Evolutionary conservation across 2,797 vertebrate genomes (phyloP).

Genomic region (Apogon hyalosoma): DNA sequence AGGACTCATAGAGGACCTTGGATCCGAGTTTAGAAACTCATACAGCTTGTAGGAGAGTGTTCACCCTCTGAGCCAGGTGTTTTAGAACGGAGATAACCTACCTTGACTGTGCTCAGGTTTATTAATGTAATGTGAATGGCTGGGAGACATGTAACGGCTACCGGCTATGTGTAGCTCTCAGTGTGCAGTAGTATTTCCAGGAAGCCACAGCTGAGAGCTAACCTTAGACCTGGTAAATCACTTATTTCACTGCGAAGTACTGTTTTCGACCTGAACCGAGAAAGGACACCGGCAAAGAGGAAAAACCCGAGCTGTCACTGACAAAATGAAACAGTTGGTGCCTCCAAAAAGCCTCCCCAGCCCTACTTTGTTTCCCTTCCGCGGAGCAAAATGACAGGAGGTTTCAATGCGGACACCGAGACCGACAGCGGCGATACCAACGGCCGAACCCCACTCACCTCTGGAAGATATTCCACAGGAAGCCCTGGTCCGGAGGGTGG

Average conservation of each 20-base stretch:
- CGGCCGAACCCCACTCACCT: slow-evolving; percentile 76
- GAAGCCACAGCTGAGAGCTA: slow-evolving; percentile 36
- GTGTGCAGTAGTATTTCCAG: slow-evolving; percentile 31
- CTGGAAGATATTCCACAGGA: slow-evolving; percentile 89
- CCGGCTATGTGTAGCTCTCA: neutral
- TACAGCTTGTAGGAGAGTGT: neutral
- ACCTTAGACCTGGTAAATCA: slow-evolving; percentile 22
- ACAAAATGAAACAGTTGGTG: slow-evolving; percentile 1
- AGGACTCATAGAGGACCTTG: slow-evolving; percentile 71
- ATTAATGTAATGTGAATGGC: slow-evolving; percentile 1
- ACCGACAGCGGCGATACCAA: slow-evolving; percentile 3
- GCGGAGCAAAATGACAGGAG: slow-evolving; percentile 40
- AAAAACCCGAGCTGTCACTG: slow-evolving; percentile 18
- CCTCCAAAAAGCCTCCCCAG: slow-evolving; percentile 17
- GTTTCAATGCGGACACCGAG: slow-evolving; percentile 40
- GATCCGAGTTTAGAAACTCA: slow-evolving; percentile 38
- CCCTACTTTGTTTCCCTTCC: slow-evolving; percentile 14
- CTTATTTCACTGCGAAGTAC: slow-evolving; percentile 8
- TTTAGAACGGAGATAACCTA: neutral
- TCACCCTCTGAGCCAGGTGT: slow-evolving; percentile 4
- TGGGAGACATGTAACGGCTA: slow-evolving; percentile 22
- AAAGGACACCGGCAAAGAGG: neutral
- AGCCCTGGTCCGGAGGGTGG: slow-evolving; percentile 82
- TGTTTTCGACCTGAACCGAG: neutral
- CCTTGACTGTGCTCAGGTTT: neutral